Conservation (phyloP, 2,888 invertebrate species). For the Drosophila imparisetae region DNA sequence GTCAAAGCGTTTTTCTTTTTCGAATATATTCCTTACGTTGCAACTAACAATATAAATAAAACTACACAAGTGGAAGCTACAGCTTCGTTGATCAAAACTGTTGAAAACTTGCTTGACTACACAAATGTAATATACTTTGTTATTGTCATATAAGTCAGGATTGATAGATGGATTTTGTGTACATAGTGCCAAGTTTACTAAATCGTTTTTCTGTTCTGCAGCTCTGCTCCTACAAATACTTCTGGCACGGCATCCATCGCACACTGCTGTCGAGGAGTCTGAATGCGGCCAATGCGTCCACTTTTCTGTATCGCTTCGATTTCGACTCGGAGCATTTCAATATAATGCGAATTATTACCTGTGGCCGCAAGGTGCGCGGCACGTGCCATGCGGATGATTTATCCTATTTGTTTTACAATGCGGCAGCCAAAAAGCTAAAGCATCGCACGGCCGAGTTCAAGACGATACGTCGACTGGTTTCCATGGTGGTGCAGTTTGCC, state of each 20-base stretch:
- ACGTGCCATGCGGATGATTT: slow-evolving; percentile 84
- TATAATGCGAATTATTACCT: slow-evolving; percentile 82
- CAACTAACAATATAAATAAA: background rate
- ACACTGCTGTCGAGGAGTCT: slow-evolving; percentile 80
- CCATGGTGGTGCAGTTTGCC: slow-evolving; percentile 82
- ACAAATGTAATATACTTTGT: background rate
- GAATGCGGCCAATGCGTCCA: slow-evolving; percentile 78
- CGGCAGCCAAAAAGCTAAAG: slow-evolving; percentile 80
- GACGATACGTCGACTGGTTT: slow-evolving; percentile 82
- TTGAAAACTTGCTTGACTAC: background rate
- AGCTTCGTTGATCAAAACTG: too few species aligned
- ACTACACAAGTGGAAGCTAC: too few species aligned
- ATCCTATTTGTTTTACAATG: slow-evolving; percentile 84
- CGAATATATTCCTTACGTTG: background rate
- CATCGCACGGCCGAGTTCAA: slow-evolving; percentile 81
- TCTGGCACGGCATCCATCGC: slow-evolving; percentile 84
- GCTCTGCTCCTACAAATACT: slow-evolving; percentile 83
- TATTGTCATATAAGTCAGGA: background rate
- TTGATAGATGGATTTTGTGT: background rate
- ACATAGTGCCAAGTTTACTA: background rate
- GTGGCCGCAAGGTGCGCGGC: slow-evolving; percentile 83
- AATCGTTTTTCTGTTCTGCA: slow-evolving; percentile 34
- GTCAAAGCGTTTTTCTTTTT: background rate
- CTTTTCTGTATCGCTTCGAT: slow-evolving; percentile 84
- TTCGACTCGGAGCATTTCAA: slow-evolving; percentile 84